phyloP scores from a whole-genome alignment of 2,113 vertebrate genomes.

The Galbula dea region DNA sequence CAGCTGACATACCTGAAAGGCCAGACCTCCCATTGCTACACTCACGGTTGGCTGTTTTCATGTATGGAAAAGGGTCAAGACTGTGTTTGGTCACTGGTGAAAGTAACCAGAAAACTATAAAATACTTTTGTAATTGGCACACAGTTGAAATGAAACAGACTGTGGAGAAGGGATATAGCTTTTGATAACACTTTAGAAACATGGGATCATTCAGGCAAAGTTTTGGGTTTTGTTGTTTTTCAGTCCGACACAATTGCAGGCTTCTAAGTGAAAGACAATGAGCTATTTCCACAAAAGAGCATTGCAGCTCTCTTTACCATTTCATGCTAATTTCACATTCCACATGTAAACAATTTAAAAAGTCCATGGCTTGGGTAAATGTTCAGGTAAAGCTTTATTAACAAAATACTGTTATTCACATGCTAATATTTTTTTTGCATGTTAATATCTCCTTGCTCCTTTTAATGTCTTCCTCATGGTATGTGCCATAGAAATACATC shows the following conservation, averaged over 20 bases:
- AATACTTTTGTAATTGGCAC: constrained; percentile 47
- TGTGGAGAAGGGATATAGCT: constrained; percentile 31
- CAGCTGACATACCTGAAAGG: constrained; percentile 79
- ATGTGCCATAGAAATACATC: neutral
- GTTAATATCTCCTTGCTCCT: neutral
- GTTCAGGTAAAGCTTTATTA: neutral
- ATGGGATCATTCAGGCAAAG: neutral
- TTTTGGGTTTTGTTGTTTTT: neutral
- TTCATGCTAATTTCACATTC: neutral
- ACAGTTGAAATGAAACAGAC: constrained; percentile 59
- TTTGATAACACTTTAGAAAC: constrained; percentile 55
- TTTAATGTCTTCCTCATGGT: neutral
- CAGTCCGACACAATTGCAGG: constrained; percentile 24
- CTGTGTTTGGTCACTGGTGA: constrained; percentile 70
- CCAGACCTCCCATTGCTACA: constrained; percentile 73
- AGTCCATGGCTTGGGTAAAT: neutral
- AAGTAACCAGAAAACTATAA: constrained; percentile 58
- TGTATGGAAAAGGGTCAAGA: constrained; percentile 70
- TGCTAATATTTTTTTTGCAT: neutral
- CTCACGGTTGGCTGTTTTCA: constrained; percentile 66
- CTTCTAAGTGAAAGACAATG: constrained; percentile 13
- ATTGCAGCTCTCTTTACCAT: neutral
- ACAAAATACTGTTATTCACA: neutral
- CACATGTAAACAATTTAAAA: neutral
- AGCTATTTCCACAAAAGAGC: neutral